Base-by-base conservation (phyloP, 2,888 invertebrate species). In the Mycalesis mineus region DNA sequence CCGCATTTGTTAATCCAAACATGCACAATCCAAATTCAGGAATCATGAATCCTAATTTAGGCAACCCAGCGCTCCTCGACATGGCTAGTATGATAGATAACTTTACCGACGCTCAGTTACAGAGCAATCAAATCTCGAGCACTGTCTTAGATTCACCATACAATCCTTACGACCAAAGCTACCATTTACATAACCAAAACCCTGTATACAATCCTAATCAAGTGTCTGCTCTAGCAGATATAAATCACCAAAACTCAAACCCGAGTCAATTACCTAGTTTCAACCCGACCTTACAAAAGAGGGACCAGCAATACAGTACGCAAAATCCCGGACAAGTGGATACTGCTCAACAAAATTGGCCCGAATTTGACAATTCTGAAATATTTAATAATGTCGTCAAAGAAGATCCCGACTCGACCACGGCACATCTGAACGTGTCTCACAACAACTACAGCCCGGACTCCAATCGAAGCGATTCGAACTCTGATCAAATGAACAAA, bases 121-220 rank as follows among this genome's bases (percentile, higher is more conserved):
- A 96, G 80, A 96, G 95, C 74, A 95, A 95, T 73, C 95, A 95
- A 81, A 95, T 95, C 65, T 95, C 96, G 39, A 96, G 96, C 72
- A 96, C 95, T 11, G 95, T 95, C 5, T 81, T 95, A 68, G 95
- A 95, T 74, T 92, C 92, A 3, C 93, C 93, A 8, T 92, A 92
- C 65, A 90, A 90, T 65, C 82, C 92, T 29, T 92, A 92, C 45
- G 92, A 92, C 62, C 92, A 92, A 73, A 92, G 90, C 70, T 92
- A 92, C 65, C 93, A 92, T 62, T 88, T 94, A 44, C 93, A 93
- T 70, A 93, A 93, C 69, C 92, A 93, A 65, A 92, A 92, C 71
- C 86, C 91, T 55, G 79, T 92, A 69, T 93, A 92, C 59, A 86
- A 91, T 50, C 84, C 90, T 0, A 91, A 91, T 52, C 91, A 91